Evolutionary conservation across 2,113 vertebrate species (phyloP), one percentile per base, ranked within the genome.

Genomic region (Larimichthys polyactis): DNA sequence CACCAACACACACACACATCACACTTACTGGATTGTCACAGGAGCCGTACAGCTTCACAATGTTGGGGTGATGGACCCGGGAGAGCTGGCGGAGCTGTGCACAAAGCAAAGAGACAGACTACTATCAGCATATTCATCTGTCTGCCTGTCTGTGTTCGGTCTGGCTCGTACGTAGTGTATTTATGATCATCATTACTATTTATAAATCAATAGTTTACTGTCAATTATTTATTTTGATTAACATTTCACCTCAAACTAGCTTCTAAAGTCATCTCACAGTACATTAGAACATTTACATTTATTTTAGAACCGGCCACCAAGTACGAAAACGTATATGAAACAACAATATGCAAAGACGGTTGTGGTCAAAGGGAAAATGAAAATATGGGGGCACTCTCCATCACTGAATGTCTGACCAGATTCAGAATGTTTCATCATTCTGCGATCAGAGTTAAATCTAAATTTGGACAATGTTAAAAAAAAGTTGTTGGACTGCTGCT

Each of bases 31-130:
- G 97, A 79, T 96, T 97, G 87, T 96, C 90, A 90, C 98, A 99
- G 83, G 97, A 98, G 89, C 98, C 98, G 76, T 98, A 98, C 32
- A 99, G 94, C 91, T 98, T 98, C 65, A 99, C 97, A 72, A 99
- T 99, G 94, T 99, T 99, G 78, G 96, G 96, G 90, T 99, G 98
- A 85, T 96, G 97, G 71, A 99, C 98, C 36, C 98, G 95, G 48
- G 98, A 99, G 71, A 99, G 94, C 82, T 99, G 98, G 24, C 97
- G 96, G 88, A 99, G 97, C 98, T 27, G 48, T 2, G 40, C 3
- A 43, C 14, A 64, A 32, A 83, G 3, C 3, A 43, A 71, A 52
- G 3, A 44, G 0, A 71, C 65, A 55, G 7, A 6, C 49, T 9
- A 71, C 1, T 17, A 66, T 16, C 16, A 32, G 24, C 43, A 36